A percentile compares a stretch with the other conserved stretches of the same genome.
Evolutionary conservation across 2,113 vertebrate genomes (phyloP).

Genomic region (Sceloporus undulatus): DNA sequence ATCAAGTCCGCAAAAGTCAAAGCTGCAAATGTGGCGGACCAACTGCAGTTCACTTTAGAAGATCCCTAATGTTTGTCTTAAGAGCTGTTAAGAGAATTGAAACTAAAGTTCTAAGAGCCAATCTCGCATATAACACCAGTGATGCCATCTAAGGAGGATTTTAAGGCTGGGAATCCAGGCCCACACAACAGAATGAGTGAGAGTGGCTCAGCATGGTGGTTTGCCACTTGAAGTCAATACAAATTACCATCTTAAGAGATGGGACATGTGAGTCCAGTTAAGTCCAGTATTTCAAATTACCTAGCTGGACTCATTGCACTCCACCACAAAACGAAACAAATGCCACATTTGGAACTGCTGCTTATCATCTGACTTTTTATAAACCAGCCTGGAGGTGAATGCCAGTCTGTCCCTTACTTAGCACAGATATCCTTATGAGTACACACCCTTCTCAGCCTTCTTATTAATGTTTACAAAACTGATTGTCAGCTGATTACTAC

Average conservation of each 20-base stretch:
- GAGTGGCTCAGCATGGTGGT: background rate
- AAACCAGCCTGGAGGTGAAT: background rate
- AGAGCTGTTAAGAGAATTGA: background rate
- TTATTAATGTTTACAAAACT: constrained; percentile 3
- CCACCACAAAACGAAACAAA: background rate
- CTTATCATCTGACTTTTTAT: background rate
- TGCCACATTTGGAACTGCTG: constrained; percentile 2
- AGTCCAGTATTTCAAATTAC: background rate
- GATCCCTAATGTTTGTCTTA: background rate
- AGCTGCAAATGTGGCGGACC: no score
- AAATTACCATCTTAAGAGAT: no score
- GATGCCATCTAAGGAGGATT: background rate
- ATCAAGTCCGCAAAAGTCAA: no score
- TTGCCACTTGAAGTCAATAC: background rate
- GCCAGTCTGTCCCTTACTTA: background rate
- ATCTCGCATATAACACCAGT: background rate
- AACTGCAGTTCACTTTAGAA: background rate
- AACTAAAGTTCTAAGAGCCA: background rate
- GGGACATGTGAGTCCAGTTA: no score
- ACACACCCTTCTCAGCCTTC: background rate
- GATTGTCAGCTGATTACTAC: constrained; percentile 40
- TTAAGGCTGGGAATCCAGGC: background rate
- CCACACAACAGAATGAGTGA: no score
- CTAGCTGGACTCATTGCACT: background rate
- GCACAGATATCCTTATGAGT: background rate